A percentile compares a stretch with the other conserved stretches of the same genome.
phyloP scores from a whole-genome alignment of 2,797 vertebrate genomes.

The Alectoris magna region DNA sequence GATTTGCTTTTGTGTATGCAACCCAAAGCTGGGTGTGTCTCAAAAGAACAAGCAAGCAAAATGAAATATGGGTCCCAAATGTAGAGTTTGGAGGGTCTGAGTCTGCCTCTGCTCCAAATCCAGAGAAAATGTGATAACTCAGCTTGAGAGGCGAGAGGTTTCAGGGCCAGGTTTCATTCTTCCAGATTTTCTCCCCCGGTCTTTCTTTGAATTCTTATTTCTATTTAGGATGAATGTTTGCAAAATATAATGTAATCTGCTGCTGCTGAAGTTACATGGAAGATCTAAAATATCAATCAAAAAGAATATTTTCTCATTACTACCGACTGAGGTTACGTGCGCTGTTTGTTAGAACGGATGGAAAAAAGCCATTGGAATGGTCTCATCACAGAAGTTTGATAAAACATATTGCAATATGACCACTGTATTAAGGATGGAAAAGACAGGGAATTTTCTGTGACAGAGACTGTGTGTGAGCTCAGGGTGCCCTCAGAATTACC shows the following conservation, averaged over 20 bases:
- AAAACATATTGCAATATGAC: background rate
- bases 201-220: background rate
- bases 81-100: background rate
- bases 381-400: conserved; percentile 2
- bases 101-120: background rate
- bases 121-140: background rate
- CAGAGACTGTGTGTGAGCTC: background rate
- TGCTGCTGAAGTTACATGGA: background rate
- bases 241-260: background rate
- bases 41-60: background rate
- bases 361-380: conserved; percentile 1
- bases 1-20: background rate
- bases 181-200: background rate
- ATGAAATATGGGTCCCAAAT: background rate
- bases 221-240: background rate
- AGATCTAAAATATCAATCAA: background rate
- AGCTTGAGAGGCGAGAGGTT: background rate
- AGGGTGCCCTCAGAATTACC: conserved; percentile 38
- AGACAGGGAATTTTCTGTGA: background rate
- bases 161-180: background rate
- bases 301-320: conserved; percentile 26
- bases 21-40: background rate
- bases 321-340: background rate
- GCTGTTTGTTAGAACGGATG: background rate
- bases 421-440: conserved; percentile 12